These are phyloP conservation scores for Notiomystis cincta DNA, from an alignment of 2,113 vertebrate genomes.

Conservation along the genomic window DNA sequence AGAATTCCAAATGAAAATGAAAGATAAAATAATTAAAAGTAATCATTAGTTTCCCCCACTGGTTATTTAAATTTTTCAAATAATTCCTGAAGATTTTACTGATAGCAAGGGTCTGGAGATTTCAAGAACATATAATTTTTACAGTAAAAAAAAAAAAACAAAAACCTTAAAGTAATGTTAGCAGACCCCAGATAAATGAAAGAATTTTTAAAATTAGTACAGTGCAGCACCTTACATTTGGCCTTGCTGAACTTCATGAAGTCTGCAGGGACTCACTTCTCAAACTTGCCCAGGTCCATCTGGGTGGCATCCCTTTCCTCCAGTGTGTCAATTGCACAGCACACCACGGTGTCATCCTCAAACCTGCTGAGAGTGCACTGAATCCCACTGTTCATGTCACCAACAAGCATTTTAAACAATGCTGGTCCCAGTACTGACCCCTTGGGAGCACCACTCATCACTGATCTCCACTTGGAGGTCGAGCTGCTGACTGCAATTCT, in stretches of 20 bases:
- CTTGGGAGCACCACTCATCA: background rate
- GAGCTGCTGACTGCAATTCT: background rate
- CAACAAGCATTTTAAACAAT: background rate
- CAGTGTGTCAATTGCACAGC: background rate
- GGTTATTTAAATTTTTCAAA: background rate
- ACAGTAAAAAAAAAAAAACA: too few species aligned
- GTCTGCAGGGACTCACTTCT: rapidly evolving
- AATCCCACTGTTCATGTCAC: background rate
- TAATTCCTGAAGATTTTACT: background rate
- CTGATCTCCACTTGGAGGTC: background rate
- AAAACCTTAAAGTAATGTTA: background rate
- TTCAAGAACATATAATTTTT: background rate
- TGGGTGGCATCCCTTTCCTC: background rate
- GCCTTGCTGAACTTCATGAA: background rate
- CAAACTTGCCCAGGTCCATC: background rate
- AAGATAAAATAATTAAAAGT: background rate
- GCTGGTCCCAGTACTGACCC: too few species aligned
- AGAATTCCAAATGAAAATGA: background rate
- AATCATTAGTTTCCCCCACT: rapidly evolving
- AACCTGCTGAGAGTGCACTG: background rate
- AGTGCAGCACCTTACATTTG: background rate
- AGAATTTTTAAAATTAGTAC: background rate
- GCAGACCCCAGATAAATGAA: background rate
- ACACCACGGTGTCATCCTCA: background rate
- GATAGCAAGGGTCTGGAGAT: background rate